Conservation (phyloP, 2,113 vertebrate genomes). For the Chloropsis cyanopogon region DNA sequence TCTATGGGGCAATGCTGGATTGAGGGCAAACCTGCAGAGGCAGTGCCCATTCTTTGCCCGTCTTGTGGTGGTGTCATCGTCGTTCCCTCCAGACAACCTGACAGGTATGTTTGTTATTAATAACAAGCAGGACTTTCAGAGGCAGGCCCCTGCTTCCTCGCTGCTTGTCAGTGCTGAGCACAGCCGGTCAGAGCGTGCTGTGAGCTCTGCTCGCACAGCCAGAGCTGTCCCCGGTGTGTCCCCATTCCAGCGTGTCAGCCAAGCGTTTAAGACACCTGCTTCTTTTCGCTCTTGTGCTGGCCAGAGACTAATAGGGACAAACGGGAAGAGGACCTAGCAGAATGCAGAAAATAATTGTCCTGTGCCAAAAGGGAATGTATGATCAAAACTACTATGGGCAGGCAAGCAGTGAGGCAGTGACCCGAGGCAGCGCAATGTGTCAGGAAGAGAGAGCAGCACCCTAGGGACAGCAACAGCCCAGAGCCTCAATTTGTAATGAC, state of each 20-base stretch:
- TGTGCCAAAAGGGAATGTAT: slow-evolving; percentile 65
- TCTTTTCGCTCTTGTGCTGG: slow-evolving; percentile 43
- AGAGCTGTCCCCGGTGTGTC: slow-evolving; percentile 7
- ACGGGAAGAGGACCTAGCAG: slow-evolving; percentile 45
- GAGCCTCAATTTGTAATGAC: slow-evolving; percentile 65
- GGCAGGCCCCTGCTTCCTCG: background rate
- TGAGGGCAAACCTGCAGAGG: fast-evolving
- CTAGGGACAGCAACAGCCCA: slow-evolving; percentile 60
- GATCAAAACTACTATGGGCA: slow-evolving; percentile 63
- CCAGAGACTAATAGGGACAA: slow-evolving; percentile 53
- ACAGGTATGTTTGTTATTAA: background rate
- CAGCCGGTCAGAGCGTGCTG: background rate
- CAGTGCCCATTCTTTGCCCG: background rate
- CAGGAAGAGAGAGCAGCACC: slow-evolving; percentile 64
- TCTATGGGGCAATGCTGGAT: fast-evolving
- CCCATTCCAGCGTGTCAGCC: slow-evolving; percentile 20
- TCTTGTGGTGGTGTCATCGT: background rate
- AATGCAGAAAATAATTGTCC: slow-evolving; percentile 53
- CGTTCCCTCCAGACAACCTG: background rate
- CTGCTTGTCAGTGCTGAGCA: background rate
- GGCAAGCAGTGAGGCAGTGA: slow-evolving; percentile 64
- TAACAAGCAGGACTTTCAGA: background rate
- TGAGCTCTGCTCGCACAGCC: background rate
- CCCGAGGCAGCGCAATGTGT: slow-evolving; percentile 66
- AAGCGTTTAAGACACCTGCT: slow-evolving; percentile 61